Evolutionary conservation across 2,113 vertebrate genomes (phyloP).

Genomic region (Hiodon alosoides): DNA sequence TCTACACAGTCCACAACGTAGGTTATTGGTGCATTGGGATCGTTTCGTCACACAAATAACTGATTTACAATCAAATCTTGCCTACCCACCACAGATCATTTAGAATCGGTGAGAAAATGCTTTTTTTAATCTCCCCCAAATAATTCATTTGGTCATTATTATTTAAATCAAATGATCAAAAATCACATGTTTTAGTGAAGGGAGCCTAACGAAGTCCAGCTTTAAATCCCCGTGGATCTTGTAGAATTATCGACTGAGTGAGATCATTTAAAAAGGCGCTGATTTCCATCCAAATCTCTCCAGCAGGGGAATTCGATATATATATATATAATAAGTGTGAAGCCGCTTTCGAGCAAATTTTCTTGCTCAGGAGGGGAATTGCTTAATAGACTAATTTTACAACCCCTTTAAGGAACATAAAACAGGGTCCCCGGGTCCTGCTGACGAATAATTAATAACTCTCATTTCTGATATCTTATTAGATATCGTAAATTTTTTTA

Average conservation of each 20-base stretch:
- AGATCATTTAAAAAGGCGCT: conserved; percentile 28
- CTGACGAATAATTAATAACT: neutral
- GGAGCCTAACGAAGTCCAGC: conserved; percentile 3
- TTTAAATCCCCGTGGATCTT: conserved; percentile 3
- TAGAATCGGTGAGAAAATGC: neutral
- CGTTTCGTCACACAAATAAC: conserved; percentile 18
- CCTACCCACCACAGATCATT: conserved; percentile 49
- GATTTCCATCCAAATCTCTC: conserved; percentile 16
- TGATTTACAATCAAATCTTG: conserved; percentile 42
- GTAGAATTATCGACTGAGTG: conserved; percentile 29
- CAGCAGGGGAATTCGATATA: conserved; percentile 1
- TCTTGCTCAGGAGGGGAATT: neutral
- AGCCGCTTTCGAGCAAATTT: neutral
- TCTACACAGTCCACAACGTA: conserved; percentile 50
- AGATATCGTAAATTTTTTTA: too few relatives aligned
- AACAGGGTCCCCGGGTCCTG: neutral
- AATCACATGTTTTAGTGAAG: neutral
- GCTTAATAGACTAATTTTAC: conserved; percentile 18
- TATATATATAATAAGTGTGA: neutral
- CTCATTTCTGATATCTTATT: neutral
- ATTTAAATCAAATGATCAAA: conserved; percentile 59
- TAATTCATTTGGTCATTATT: conserved; percentile 59
- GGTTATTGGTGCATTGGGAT: conserved; percentile 30
- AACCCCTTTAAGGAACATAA: conserved; percentile 1
- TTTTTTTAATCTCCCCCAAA: conserved; percentile 16